Evolutionary conservation across 1,140 invertebrate species (phyloP).

Genomic region (Limonius californicus): DNA sequence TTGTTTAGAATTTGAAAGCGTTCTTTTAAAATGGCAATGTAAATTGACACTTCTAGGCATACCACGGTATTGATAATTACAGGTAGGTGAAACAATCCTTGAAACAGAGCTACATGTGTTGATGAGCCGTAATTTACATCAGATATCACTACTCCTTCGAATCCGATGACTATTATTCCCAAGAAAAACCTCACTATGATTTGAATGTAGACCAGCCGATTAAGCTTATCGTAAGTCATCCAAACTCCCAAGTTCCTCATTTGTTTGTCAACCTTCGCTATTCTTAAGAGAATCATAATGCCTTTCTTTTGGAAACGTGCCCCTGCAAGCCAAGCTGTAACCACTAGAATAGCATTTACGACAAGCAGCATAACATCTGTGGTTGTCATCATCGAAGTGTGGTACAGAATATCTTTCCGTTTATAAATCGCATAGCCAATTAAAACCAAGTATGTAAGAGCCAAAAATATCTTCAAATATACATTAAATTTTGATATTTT

Average conservation of each 20-base stretch:
- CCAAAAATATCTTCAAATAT: neutral
- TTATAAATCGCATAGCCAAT: neutral
- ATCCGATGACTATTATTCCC: neutral
- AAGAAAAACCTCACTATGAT: neutral
- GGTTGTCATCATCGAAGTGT: neutral
- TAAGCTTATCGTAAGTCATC: neutral
- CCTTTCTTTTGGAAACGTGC: neutral
- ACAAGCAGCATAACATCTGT: neutral
- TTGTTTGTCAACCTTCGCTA: neutral
- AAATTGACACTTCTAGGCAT: neutral
- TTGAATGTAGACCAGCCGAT: neutral
- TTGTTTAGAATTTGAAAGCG: constrained; percentile 17
- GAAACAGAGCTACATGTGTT: neutral
- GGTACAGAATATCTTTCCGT: neutral
- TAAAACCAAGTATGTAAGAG: neutral
- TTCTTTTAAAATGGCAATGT: neutral
- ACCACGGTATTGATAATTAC: neutral
- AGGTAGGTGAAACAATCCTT: neutral
- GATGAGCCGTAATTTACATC: neutral
- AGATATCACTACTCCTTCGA: neutral
- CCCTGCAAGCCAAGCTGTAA: neutral
- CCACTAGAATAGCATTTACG: neutral
- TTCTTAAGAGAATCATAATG: neutral
- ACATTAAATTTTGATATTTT: neutral
- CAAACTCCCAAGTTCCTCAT: constrained; percentile 2